Conservation (phyloP, 2,888 invertebrate genomes). For the Dioctria linearis region DNA sequence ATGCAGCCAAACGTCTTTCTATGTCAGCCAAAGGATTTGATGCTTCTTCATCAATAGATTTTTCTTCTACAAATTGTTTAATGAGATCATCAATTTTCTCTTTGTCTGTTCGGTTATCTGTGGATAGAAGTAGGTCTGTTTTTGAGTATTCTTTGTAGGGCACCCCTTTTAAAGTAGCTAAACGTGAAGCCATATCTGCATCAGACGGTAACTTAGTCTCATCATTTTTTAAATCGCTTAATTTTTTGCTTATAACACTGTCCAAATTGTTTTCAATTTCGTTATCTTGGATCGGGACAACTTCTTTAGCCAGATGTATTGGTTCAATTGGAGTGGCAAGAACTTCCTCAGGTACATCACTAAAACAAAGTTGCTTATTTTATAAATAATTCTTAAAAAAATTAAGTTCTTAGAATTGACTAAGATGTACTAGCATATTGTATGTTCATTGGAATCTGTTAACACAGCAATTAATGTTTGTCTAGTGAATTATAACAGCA, state of each 20-base stretch:
- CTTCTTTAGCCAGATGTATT: slow-evolving; percentile 52
- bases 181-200: slow-evolving; percentile 77
- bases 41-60: slow-evolving; percentile 74
- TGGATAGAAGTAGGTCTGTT: slow-evolving; percentile 69
- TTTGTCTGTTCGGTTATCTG: slow-evolving; percentile 78
- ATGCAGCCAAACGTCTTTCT: slow-evolving; percentile 72
- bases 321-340: slow-evolving; percentile 66
- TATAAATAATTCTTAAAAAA: background rate
- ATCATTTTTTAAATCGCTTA: slow-evolving; percentile 78
- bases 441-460: too few species aligned
- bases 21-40: slow-evolving; percentile 73
- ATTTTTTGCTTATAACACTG: slow-evolving; percentile 77
- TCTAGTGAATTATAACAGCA: too few species aligned
- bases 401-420: too few species aligned
- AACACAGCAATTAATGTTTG: too few species aligned
- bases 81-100: slow-evolving; percentile 82
- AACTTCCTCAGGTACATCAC: slow-evolving; percentile 62
- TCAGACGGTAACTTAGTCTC: slow-evolving; percentile 72
- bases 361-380: slow-evolving; percentile 57
- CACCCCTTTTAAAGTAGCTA: slow-evolving; percentile 79
- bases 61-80: slow-evolving; percentile 73
- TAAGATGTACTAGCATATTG: background rate
- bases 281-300: slow-evolving; percentile 55
- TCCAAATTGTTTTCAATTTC: slow-evolving; percentile 68
- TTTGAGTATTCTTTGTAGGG: slow-evolving; percentile 67